Conservation (phyloP, 2,888 invertebrate genomes). For the Arrhopalites spinosus region DNA sequence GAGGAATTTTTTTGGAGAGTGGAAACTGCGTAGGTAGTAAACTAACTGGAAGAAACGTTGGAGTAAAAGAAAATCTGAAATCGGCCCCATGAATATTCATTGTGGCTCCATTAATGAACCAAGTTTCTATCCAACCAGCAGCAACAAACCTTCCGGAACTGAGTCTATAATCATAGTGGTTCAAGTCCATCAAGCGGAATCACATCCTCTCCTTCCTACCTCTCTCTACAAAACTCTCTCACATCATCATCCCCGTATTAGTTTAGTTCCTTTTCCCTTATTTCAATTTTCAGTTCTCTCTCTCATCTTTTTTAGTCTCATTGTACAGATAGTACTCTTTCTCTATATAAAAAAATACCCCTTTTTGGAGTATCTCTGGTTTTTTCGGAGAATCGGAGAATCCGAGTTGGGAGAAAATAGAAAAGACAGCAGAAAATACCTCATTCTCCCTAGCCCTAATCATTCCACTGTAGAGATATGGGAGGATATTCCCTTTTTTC, state of each 20-base stretch:
- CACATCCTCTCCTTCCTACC: neutral
- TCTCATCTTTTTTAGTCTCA: neutral
- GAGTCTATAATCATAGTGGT: slow-evolving; percentile 36
- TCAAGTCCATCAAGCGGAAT: slow-evolving; percentile 24
- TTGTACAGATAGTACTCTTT: no score
- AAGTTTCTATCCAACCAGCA: slow-evolving; percentile 3
- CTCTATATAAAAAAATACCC: neutral
- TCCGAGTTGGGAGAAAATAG: neutral
- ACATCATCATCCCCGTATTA: slow-evolving; percentile 9
- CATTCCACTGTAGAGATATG: no score
- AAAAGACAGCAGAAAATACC: neutral
- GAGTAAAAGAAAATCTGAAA: slow-evolving; percentile 36
- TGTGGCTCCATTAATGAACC: slow-evolving; percentile 31
- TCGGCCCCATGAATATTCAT: slow-evolving; percentile 38
- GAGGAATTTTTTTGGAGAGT: neutral
- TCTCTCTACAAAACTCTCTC: neutral
- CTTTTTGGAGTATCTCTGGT: neutral
- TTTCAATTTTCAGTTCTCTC: neutral
- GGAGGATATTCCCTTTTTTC: no score
- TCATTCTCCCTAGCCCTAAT: no score
- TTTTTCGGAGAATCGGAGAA: neutral
- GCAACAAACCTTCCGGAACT: slow-evolving; percentile 9
- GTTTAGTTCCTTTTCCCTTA: neutral
- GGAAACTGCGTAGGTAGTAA: no score
- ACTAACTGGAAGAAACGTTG: slow-evolving; percentile 31